These are phyloP conservation scores for Cydia strobilella DNA, from an alignment of 1,140 invertebrate species.

Conservation along the genomic window DNA sequence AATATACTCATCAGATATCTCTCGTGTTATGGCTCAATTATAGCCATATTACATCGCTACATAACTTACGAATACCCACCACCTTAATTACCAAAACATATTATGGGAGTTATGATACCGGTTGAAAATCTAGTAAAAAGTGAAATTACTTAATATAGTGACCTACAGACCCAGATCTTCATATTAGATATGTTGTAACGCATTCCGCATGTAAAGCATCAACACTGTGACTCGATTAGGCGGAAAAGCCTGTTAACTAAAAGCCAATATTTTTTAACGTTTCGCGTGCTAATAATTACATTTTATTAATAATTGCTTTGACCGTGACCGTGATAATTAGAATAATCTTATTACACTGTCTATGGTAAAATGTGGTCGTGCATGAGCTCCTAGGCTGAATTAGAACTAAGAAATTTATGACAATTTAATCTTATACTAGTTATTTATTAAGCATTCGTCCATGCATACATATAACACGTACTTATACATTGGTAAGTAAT, in stretches of 20 bases:
- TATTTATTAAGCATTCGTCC: too few relatives aligned
- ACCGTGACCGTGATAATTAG: background rate
- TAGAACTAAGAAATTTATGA: background rate
- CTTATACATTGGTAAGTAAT: too few relatives aligned
- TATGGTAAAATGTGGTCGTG: background rate
- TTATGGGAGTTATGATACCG: background rate
- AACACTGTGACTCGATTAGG: background rate
- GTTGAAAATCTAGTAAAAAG: background rate
- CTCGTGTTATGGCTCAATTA: too few relatives aligned
- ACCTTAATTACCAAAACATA: background rate
- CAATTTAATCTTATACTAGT: background rate
- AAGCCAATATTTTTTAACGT: conserved; percentile 34
- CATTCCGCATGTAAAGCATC: too few relatives aligned
- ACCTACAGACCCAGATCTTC: conserved; percentile 16
- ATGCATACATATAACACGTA: too few relatives aligned
- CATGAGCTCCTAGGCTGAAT: background rate
- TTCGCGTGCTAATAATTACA: background rate
- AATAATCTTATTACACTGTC: background rate
- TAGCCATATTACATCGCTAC: too few relatives aligned
- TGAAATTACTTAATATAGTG: background rate
- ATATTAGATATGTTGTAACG: conserved; percentile 8
- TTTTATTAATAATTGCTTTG: too few relatives aligned
- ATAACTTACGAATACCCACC: too few relatives aligned
- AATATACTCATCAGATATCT: too few relatives aligned
- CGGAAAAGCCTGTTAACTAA: background rate